A percentile compares a stretch with the other conserved stretches of the same genome.
These are phyloP conservation scores for Pitangus sulphuratus DNA, from an alignment of 2,797 vertebrate genomes.

Conservation along the genomic window DNA sequence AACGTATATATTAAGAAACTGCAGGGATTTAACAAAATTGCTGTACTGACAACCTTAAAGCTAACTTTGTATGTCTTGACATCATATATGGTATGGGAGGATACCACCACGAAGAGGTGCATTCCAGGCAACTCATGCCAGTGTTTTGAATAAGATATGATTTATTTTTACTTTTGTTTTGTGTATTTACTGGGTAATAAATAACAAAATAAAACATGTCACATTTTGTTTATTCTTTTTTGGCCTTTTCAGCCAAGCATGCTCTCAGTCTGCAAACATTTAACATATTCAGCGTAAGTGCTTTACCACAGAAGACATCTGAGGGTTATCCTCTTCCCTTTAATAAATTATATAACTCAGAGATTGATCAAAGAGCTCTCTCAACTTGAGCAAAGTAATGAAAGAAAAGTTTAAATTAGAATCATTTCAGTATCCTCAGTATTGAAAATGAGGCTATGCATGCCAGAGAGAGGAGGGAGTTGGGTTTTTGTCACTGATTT, in stretches of 20 bases:
- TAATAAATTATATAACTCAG: constrained; percentile 81
- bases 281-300: constrained; percentile 88
- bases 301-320: constrained; percentile 88
- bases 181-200: constrained; percentile 75
- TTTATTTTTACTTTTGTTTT: constrained; percentile 78
- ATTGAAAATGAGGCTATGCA: constrained; percentile 69
- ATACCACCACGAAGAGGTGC: constrained; percentile 31
- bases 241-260: constrained; percentile 69
- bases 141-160: constrained; percentile 71
- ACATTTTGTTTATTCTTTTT: constrained; percentile 79
- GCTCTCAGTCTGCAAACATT: constrained; percentile 88
- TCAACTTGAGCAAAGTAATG: constrained; percentile 77
- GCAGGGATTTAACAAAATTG: constrained; percentile 61
- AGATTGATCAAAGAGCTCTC: constrained; percentile 80
- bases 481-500: not conserved
- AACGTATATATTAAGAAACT: constrained; percentile 64
- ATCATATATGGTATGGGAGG: constrained; percentile 9
- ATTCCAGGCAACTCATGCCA: constrained; percentile 50
- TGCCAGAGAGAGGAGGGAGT: not conserved
- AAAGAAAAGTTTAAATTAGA: constrained; percentile 80
- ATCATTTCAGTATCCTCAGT: constrained; percentile 76
- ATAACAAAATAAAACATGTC: constrained; percentile 80
- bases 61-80: constrained; percentile 53
- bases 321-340: constrained; percentile 85
- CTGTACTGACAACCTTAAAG: constrained; percentile 64